Evolutionary conservation across 2,888 invertebrate genomes (phyloP).

Genomic region (Hymenopus coronatus): DNA sequence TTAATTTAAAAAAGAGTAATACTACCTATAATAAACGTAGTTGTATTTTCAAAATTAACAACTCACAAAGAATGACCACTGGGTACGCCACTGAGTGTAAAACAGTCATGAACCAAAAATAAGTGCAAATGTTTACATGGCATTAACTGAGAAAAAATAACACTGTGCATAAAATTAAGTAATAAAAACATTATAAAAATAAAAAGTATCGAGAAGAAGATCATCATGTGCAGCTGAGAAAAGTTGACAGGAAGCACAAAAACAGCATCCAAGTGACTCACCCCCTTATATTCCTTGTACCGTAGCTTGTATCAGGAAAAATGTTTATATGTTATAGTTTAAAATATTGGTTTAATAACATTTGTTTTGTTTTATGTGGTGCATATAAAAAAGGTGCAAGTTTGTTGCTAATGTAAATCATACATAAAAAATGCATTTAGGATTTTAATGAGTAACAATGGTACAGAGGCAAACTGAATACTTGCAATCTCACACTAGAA

Average conservation of each 20-base stretch:
- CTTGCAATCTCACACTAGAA: too few species aligned
- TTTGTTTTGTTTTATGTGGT: not conserved
- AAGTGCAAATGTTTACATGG: not conserved
- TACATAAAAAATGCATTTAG: not conserved
- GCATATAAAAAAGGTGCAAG: not conserved
- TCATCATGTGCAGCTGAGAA: not conserved
- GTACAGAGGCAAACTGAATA: too few species aligned
- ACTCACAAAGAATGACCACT: not conserved
- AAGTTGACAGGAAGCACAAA: not conserved
- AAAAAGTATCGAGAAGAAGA: not conserved
- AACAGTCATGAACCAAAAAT: not conserved
- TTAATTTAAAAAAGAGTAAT: too few species aligned
- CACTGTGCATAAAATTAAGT: not conserved
- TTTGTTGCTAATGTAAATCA: not conserved
- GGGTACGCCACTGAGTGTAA: not conserved
- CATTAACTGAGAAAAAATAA: not conserved
- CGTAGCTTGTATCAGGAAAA: conserved; percentile 48
- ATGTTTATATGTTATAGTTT: conserved; percentile 6
- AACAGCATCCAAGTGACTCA: conserved; percentile 40
- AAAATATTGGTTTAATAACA: not conserved
- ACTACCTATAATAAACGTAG: too few species aligned
- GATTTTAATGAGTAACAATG: too few species aligned
- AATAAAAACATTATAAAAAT: not conserved
- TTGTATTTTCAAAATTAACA: not conserved
- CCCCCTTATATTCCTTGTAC: conserved; percentile 48